Evolutionary conservation across 1,140 invertebrate species (phyloP).

Genomic region (Andrena cerasifolii): DNA sequence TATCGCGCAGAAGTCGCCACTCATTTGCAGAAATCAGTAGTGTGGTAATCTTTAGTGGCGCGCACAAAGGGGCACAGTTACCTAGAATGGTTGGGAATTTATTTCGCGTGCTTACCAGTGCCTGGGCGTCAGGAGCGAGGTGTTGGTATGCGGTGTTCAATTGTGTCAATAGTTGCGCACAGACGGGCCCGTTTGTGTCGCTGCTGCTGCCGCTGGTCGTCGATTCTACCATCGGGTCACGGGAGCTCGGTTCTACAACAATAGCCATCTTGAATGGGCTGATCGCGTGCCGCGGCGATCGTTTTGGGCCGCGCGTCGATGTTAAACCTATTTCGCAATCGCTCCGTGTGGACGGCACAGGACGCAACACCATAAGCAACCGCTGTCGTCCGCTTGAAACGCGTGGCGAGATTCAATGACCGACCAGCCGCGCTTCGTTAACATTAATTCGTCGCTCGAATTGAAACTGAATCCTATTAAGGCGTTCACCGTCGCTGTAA

Average conservation of each 20-base stretch:
- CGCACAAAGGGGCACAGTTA: not conserved
- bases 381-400: not conserved
- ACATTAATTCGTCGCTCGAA: constrained; percentile 38
- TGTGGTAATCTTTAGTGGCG: not conserved
- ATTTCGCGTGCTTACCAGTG: constrained; percentile 73
- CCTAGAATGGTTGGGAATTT: not conserved
- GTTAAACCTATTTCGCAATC: not conserved
- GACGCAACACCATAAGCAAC: not conserved
- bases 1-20: too few species aligned
- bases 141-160: constrained; percentile 81
- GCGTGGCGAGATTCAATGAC: not conserved
- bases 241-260: constrained; percentile 78
- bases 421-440: constrained; percentile 6
- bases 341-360: not conserved
- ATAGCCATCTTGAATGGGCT: not conserved
- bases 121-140: constrained; percentile 80
- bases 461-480: constrained; percentile 55
- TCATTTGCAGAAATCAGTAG: not conserved
- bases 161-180: constrained; percentile 79
- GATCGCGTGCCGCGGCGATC: not conserved
- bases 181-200: constrained; percentile 79
- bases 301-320: not conserved
- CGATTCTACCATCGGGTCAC: constrained; percentile 81
- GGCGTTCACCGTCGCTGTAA: constrained; percentile 17
- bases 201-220: constrained; percentile 79